phyloP scores from a whole-genome alignment of 2,113 vertebrate genomes.

The Hassar affinis region DNA sequence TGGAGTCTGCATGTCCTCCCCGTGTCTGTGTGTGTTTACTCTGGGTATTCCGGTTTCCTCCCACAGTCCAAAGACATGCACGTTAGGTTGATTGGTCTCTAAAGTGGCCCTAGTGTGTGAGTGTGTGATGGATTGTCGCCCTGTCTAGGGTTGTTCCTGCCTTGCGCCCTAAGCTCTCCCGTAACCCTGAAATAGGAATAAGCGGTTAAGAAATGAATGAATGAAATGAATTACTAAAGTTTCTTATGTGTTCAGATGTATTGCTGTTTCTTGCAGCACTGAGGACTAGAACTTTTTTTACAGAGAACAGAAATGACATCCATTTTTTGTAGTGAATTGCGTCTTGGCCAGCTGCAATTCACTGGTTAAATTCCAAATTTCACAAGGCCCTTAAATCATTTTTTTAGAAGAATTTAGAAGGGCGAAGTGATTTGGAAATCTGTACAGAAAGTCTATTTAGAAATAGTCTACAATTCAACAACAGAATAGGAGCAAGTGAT shows the following conservation, averaged over 20 bases:
- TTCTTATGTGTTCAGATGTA: conserved; percentile 29
- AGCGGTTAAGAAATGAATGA: no score
- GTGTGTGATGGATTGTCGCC: no score
- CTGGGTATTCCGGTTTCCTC: no score
- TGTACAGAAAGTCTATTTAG: not conserved
- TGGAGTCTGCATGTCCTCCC: no score
- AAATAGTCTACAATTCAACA: not conserved
- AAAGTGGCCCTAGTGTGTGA: no score
- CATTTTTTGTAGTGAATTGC: conserved; percentile 16
- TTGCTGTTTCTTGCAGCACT: not conserved
- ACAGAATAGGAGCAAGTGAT: not conserved
- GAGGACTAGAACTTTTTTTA: conserved; percentile 10
- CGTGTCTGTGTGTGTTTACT: no score
- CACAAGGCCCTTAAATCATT: conserved; percentile 14
- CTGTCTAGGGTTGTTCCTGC: no score
- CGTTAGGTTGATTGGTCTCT: no score
- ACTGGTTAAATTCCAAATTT: conserved; percentile 3
- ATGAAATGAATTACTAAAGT: no score
- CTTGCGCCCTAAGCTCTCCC: no score
- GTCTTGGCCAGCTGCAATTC: not conserved
- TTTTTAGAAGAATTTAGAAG: not conserved
- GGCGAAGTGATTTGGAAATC: not conserved
- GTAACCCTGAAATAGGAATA: no score
- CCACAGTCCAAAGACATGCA: no score
- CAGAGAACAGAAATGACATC: conserved; percentile 15